Base-by-base conservation (phyloP, 2,888 invertebrate species). In the Zelleria hepariella region DNA sequence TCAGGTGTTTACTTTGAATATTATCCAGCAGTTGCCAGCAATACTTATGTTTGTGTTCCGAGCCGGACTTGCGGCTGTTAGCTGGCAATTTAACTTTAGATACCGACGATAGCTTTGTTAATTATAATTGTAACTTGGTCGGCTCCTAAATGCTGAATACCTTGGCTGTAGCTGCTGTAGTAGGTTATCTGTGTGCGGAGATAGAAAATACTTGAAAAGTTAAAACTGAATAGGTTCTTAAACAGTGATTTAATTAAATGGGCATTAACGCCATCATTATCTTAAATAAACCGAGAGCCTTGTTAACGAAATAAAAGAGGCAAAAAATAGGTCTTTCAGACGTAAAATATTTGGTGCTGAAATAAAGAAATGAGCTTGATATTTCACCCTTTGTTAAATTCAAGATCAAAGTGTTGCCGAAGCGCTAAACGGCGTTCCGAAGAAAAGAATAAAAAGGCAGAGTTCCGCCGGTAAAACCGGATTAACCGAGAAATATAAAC, bases 401-500 rank as follows among this genome's bases (percentile, higher is more conserved):
- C 48, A n/a, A 25, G 47, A 47, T 47, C 57, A 57, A 57, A 57
- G 57, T 23, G 24, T 47, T 21, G 24, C 24, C 48, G 23, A 48
- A 57, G 47, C 48, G 48, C 48, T 47, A 48, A 57, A 47, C 23
- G 57, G 47, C 57, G 24, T 57, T 21, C n/a, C n/a, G 48, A 47
- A 24, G 48, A 47, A 57, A 57, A 57, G 47, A 23, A 57, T n/a
- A n/a, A 20, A 57, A 21, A 5, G 57, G 8, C 2, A n/a, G 48
- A 47, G 48, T 47, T 18, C 32, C 21, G 55, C 32, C 15, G 20
- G 25, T 63, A 60, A 60, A 60, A 66, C 64, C 62, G 64, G 65
- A 81, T 81, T 80, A 80, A 77, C 75, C 73, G 72, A 71, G 78
- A 83, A 81, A 63, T 77, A 79, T 82, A 82, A 83, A 81, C 80